These are phyloP conservation scores for Rhagologus leucostigma DNA, from an alignment of 2,113 vertebrate genomes.

Conservation along the genomic window DNA sequence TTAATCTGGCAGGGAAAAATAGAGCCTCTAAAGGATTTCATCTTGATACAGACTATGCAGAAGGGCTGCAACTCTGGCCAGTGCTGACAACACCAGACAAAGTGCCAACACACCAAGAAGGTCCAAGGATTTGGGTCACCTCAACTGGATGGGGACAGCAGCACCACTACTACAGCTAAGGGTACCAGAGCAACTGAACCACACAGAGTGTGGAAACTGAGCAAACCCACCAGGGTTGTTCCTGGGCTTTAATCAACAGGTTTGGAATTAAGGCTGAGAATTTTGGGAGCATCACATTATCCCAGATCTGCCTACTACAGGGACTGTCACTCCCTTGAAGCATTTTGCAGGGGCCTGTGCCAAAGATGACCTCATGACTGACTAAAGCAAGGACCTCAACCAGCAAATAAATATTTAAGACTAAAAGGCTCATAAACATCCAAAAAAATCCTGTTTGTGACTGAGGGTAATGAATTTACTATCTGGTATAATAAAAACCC, in stretches of 20 bases:
- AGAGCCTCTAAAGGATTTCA: background rate
- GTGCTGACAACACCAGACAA: background rate
- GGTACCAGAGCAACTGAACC: background rate
- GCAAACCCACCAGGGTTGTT: background rate
- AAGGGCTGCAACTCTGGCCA: background rate
- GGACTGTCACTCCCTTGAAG: background rate
- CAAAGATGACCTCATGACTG: background rate
- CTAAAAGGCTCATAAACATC: background rate
- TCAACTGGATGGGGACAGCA: background rate
- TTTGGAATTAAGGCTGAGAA: background rate
- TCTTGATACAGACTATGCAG: background rate
- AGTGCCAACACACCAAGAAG: too few species aligned
- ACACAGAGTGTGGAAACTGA: fast-evolving
- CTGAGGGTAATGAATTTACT: background rate
- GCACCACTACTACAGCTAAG: background rate
- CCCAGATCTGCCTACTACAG: background rate
- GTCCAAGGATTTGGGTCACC: background rate
- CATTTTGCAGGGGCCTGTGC: background rate
- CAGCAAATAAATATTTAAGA: background rate
- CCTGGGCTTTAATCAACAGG: background rate
- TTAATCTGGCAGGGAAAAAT: background rate
- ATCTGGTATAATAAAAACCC: background rate
- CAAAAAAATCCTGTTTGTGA: background rate
- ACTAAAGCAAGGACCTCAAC: background rate
- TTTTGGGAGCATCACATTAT: background rate